Percentiles rank a stretch among this genome's conserved stretches.
Conservation (phyloP, 1,140 invertebrate species). For the Trinorchestia longiramus region DNA sequence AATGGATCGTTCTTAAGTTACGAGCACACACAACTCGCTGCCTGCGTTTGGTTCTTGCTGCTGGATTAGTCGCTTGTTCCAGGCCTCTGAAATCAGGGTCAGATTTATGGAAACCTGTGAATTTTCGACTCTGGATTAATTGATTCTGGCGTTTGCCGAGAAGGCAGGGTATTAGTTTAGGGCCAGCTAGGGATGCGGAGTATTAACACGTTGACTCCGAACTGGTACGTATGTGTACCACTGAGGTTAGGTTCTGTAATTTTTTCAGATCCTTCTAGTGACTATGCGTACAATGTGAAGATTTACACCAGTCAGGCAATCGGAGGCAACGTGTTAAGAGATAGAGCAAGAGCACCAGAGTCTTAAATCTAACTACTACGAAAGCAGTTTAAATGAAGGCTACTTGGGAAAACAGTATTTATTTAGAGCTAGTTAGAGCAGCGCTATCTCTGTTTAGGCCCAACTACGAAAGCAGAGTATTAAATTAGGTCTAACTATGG, state of each 20-base stretch:
- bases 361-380: no score
- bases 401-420: not conserved
- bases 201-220: no score
- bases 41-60: not conserved
- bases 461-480: not conserved
- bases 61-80: not conserved
- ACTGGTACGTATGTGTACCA: no score
- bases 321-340: no score
- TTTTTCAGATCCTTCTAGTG: no score
- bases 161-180: no score
- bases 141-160: not conserved
- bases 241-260: no score
- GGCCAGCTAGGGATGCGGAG: not conserved
- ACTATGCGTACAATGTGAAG: no score
- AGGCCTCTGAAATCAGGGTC: not conserved
- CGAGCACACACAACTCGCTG: no score
- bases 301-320: no score
- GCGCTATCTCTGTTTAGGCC: not conserved
- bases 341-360: no score
- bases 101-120: not conserved
- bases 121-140: not conserved
- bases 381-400: no score
- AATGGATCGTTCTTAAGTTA: not conserved
- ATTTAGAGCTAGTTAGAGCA: not conserved
- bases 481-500: not conserved